A percentile compares a stretch with the other conserved stretches of the same genome.
These are phyloP conservation scores for Lacerta bilineata DNA, from an alignment of 2,797 vertebrate species.

Conservation along the genomic window DNA sequence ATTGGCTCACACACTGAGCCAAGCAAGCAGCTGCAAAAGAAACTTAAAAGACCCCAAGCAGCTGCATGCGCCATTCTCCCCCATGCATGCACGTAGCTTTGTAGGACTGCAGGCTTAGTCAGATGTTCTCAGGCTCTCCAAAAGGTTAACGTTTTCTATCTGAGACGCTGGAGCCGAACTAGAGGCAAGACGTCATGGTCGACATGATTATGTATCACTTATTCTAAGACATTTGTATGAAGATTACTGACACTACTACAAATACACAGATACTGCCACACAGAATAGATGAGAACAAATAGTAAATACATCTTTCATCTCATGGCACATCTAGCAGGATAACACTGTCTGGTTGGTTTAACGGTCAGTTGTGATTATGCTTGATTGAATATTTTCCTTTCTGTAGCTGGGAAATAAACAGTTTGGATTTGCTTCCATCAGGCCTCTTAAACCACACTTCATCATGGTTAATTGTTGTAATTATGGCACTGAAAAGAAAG, in stretches of 20 bases:
- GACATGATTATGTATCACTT: slow-evolving; percentile 70
- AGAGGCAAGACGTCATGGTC: slow-evolving; percentile 69
- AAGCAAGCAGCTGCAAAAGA: slow-evolving; percentile 8
- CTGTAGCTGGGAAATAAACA: slow-evolving; percentile 98
- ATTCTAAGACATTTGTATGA: slow-evolving; percentile 72
- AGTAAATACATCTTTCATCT: slow-evolving; percentile 75
- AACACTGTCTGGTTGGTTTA: slow-evolving; percentile 76
- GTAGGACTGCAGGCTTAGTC: slow-evolving; percentile 39
- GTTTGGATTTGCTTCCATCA: slow-evolving; percentile 98
- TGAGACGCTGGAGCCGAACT: slow-evolving; percentile 67
- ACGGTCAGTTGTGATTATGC: slow-evolving; percentile 84
- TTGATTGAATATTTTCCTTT: slow-evolving; percentile 99
- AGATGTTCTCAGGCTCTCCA: slow-evolving; percentile 62
- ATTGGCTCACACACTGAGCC: slow-evolving; percentile 1
- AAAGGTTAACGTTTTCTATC: slow-evolving; percentile 60
- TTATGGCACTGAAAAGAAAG: slow-evolving; percentile 88
- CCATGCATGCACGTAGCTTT: slow-evolving; percentile 1
- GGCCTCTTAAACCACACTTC: slow-evolving; percentile 99
- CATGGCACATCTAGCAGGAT: slow-evolving; percentile 80
- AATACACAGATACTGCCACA: slow-evolving; percentile 74
- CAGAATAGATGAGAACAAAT: slow-evolving; percentile 70
- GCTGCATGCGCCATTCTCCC: not conserved
- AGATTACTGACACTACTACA: slow-evolving; percentile 77
- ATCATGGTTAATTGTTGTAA: slow-evolving; percentile 98
- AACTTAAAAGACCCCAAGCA: not conserved